Conservation (phyloP, 2,797 vertebrate genomes). For the Acanthurus tractus region DNA sequence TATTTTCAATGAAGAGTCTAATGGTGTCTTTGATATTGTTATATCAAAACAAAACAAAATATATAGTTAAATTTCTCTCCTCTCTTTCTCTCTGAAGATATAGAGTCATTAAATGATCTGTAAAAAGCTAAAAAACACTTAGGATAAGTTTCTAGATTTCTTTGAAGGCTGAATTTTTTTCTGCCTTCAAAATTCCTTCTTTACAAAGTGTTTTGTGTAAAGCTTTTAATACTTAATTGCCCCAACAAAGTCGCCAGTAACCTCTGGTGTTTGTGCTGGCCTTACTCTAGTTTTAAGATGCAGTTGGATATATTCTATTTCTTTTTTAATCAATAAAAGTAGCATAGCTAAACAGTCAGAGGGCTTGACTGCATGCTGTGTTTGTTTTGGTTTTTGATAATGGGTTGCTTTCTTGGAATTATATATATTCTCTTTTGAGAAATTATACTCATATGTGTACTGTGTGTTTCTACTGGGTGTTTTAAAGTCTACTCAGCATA, state of each 20-base stretch:
- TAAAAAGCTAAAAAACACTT: no score
- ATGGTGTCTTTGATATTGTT: not conserved
- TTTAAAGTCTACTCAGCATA: conserved; percentile 22
- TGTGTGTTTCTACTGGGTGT: not conserved
- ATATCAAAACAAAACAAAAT: not conserved
- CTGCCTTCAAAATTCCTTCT: no score
- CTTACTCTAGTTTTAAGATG: conserved; percentile 8
- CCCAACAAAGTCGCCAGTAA: not conserved
- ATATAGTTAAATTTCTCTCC: no score
- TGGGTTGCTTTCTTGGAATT: conserved; percentile 11
- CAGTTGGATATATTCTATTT: not conserved
- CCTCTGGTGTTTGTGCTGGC: conserved; percentile 14
- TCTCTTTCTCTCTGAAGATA: no score
- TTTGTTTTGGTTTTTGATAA: conserved; percentile 8
- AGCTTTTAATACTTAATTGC: no score
- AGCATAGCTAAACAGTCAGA: conserved; percentile 2
- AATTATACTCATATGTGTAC: not conserved
- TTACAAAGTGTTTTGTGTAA: no score
- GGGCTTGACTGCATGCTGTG: conserved; percentile 15
- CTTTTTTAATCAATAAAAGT: not conserved
- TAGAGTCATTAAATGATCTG: no score
- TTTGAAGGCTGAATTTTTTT: no score
- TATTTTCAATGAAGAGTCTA: not conserved
- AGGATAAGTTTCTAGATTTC: no score
- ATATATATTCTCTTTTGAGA: conserved; percentile 11